Conservation (phyloP, 2,888 invertebrate genomes). For the Exephanes ischioxanthus region DNA sequence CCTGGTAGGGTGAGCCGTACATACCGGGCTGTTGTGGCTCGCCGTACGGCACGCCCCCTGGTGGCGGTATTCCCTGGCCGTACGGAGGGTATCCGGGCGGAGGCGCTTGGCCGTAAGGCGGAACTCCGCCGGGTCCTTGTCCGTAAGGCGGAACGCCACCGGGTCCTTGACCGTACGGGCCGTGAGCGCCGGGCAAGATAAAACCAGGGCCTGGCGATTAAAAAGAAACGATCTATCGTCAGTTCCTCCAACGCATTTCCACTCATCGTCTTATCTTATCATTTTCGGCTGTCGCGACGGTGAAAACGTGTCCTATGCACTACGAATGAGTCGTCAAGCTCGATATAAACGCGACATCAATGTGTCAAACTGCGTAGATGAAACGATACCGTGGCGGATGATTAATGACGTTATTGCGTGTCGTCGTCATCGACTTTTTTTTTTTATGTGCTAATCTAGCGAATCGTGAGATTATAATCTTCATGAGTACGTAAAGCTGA, state of each 20-base stretch:
- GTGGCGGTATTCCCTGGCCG: slow-evolving; percentile 73
- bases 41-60: slow-evolving; percentile 76
- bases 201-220: slow-evolving; percentile 59
- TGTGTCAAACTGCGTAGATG: no score
- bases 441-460: no score
- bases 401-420: no score
- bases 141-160: slow-evolving; percentile 35
- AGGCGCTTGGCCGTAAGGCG: slow-evolving; percentile 24
- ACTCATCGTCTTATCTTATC: no score
- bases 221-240: not conserved
- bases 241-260: not conserved
- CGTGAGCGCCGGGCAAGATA: slow-evolving; percentile 51
- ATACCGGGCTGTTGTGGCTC: slow-evolving; percentile 76
- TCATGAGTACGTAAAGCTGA: slow-evolving; percentile 11
- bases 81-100: slow-evolving; percentile 70
- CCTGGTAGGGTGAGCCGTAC: slow-evolving; percentile 79
- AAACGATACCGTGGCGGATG: no score
- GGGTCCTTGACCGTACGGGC: slow-evolving; percentile 37
- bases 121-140: slow-evolving; percentile 28
- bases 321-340: no score
- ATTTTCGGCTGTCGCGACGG: no score
- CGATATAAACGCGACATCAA: no score
- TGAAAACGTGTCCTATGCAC: no score
- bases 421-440: no score
- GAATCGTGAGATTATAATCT: not conserved